Evolutionary conservation across 2,797 vertebrate species (phyloP).

Genomic region (Coluber constrictor): DNA sequence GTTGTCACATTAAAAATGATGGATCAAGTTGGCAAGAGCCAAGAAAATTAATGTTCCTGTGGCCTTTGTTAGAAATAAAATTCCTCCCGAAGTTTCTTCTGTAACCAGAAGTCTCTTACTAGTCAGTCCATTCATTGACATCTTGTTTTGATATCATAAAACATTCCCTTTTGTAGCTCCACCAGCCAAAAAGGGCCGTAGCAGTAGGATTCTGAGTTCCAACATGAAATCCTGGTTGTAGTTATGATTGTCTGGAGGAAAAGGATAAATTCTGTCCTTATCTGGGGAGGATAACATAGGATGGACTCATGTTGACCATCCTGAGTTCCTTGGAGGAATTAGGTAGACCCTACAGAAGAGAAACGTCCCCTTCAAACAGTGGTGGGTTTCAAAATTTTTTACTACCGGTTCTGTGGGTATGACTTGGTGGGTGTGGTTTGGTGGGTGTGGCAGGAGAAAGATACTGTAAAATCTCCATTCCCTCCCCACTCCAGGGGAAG

Average conservation of each 20-base stretch:
- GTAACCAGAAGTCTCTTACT: not conserved
- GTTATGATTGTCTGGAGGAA: not conserved
- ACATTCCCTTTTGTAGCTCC: not conserved
- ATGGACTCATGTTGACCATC: not conserved
- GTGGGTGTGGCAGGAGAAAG: no score
- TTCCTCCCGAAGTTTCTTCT: not conserved
- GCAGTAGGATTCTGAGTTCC: not conserved
- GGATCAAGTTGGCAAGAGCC: conserved; percentile 51
- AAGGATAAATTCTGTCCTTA: not conserved
- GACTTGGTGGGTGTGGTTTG: no score
- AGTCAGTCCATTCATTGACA: no score
- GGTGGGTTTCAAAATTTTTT: no score
- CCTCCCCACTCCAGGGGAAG: no score
- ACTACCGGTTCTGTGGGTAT: no score
- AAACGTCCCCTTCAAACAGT: not conserved
- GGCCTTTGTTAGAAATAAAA: conserved; percentile 48
- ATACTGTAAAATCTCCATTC: no score
- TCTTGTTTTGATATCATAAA: not conserved
- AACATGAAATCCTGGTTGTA: not conserved
- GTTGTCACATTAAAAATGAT: conserved; percentile 61
- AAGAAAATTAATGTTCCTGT: conserved; percentile 57
- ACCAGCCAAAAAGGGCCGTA: not conserved
- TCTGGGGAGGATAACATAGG: not conserved
- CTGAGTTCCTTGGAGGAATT: not conserved
- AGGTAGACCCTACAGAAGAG: not conserved